These are phyloP conservation scores for Archivesica marissinica DNA, from an alignment of 1,140 invertebrate genomes.

Conservation along the genomic window DNA sequence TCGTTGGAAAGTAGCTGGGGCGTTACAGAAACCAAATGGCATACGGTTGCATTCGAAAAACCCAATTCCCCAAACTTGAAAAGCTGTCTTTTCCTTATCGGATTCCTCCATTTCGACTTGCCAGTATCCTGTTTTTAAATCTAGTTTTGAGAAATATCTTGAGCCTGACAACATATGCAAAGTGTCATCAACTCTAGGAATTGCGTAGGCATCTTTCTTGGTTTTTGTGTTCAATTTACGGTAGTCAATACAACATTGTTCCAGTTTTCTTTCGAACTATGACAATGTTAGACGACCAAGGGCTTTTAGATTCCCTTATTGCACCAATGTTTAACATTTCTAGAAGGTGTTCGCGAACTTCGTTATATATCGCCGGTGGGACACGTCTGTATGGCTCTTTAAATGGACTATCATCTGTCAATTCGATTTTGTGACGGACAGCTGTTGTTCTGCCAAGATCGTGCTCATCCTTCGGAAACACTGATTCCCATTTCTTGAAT, in stretches of 20 bases:
- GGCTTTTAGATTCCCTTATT: conserved; percentile 42
- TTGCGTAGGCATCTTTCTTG: conserved; percentile 61
- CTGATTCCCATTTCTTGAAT: background rate
- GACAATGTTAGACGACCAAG: conserved; percentile 85
- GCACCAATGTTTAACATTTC: conserved; percentile 32
- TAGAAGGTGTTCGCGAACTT: conserved; percentile 16
- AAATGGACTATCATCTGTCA: conserved; percentile 4
- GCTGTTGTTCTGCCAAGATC: background rate
- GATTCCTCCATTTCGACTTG: conserved; percentile 81
- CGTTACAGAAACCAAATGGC: conserved; percentile 84
- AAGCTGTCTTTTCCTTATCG: conserved; percentile 59
- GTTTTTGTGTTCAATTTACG: conserved; percentile 69
- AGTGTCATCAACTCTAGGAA: conserved; percentile 66
- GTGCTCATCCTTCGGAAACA: background rate
- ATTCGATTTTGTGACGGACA: background rate
- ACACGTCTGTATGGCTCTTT: conserved; percentile 22
- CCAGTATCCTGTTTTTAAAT: conserved; percentile 83
- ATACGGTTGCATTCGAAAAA: conserved; percentile 57
- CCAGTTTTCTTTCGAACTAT: conserved; percentile 84
- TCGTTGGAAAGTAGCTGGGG: conserved; percentile 84
- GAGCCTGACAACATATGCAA: conserved; percentile 65
- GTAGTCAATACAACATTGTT: conserved; percentile 85
- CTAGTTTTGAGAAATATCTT: conserved; percentile 78
- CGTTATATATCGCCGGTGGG: conserved; percentile 6
- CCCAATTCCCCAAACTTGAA: conserved; percentile 59